These are phyloP conservation scores for Arge pagana DNA, from an alignment of 2,888 invertebrate genomes.

Conservation along the genomic window DNA sequence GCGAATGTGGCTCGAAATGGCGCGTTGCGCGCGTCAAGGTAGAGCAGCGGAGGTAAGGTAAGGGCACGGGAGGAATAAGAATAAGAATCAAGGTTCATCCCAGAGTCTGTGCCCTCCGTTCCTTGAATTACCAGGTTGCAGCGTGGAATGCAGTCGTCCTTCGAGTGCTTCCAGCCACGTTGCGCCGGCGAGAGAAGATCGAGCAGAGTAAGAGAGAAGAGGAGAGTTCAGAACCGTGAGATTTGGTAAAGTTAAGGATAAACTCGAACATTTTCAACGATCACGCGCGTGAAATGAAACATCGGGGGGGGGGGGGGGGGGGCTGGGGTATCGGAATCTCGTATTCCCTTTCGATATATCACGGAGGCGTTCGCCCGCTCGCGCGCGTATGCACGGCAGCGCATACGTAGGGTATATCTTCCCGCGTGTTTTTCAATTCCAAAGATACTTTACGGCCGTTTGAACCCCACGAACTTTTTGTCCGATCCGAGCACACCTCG, in stretches of 20 bases:
- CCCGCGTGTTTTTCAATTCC: not conserved
- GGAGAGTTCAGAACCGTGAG: not conserved
- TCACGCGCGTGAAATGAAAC: no score
- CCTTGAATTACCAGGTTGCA: constrained; percentile 57
- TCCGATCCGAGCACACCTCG: constrained; percentile 23
- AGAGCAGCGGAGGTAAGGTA: constrained; percentile 20
- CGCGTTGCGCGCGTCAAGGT: constrained; percentile 15
- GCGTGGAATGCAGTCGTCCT: constrained; percentile 59
- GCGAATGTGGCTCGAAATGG: no score
- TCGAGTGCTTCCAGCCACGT: constrained; percentile 48
- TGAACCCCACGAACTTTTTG: constrained; percentile 20
- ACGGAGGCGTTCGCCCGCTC: no score
- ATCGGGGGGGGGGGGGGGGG: no score
- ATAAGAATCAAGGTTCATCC: constrained; percentile 19
- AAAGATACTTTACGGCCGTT: not conserved
- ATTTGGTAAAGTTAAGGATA: not conserved
- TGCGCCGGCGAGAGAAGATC: not conserved
- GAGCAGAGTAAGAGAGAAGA: not conserved
- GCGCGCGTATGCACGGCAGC: not conserved
- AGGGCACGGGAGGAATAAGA: constrained; percentile 19
- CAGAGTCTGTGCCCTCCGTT: constrained; percentile 33
- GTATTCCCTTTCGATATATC: no score
- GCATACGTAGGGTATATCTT: not conserved
- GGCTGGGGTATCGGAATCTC: no score
- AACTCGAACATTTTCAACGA: no score